These are phyloP conservation scores for Toxonevra muliebris DNA, from an alignment of 2,888 invertebrate species.

Conservation along the genomic window DNA sequence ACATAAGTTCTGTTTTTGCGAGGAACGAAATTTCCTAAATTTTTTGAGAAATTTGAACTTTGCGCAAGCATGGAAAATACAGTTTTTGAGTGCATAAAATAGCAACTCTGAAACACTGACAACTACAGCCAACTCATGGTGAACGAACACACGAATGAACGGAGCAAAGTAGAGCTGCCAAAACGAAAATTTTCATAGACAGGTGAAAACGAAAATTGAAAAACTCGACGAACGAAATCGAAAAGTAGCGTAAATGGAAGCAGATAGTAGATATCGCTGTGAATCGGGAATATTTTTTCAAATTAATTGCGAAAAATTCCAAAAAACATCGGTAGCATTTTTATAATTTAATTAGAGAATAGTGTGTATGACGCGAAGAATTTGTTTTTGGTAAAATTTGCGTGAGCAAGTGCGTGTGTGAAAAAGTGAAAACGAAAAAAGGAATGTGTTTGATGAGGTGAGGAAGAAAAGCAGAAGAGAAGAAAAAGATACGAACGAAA, in stretches of 20 bases:
- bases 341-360: constrained; percentile 26
- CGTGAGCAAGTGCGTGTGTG: background rate
- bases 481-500: background rate
- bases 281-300: background rate
- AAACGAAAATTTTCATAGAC: constrained; percentile 5
- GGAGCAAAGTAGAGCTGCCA: background rate
- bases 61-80: too few relatives aligned
- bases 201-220: constrained; percentile 20
- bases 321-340: background rate
- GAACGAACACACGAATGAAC: background rate
- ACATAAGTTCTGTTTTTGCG: too few relatives aligned
- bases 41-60: too few relatives aligned
- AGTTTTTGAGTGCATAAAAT: too few relatives aligned
- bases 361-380: background rate
- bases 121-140: background rate
- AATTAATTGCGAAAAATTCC: background rate
- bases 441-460: background rate
- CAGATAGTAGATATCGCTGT: background rate
- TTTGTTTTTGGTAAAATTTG: background rate
- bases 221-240: constrained; percentile 31
- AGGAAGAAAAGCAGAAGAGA: background rate
- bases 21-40: too few relatives aligned
- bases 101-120: too few relatives aligned
- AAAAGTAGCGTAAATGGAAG: constrained; percentile 21
- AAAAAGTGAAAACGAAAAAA: background rate